These are phyloP conservation scores for Coremacera marginata DNA, from an alignment of 2,888 invertebrate genomes.

Conservation along the genomic window DNA sequence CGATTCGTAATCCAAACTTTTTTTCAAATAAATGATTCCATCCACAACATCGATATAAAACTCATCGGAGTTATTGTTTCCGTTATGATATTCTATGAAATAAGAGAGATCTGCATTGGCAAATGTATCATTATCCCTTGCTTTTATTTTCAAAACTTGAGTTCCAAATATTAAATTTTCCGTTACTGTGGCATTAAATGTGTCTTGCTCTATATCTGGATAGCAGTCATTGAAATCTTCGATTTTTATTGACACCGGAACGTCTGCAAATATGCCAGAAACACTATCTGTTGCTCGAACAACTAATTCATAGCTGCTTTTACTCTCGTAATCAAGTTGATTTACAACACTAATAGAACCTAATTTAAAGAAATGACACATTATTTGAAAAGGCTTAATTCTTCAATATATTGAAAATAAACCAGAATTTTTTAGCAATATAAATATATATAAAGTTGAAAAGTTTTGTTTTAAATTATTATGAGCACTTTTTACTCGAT, in stretches of 20 bases:
- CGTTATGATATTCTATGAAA: slow-evolving; percentile 76
- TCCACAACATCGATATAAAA: slow-evolving; percentile 83
- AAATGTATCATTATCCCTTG: slow-evolving; percentile 82
- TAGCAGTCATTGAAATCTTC: slow-evolving; percentile 93
- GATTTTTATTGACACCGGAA: slow-evolving; percentile 83
- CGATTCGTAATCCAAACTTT: slow-evolving; percentile 85
- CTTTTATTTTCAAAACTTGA: slow-evolving; percentile 77
- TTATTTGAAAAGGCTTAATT: neutral
- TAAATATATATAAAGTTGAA: no score
- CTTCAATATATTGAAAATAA: neutral
- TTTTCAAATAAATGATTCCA: slow-evolving; percentile 82
- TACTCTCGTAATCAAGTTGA: slow-evolving; percentile 88
- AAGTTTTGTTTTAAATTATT: no score
- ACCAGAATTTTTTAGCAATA: no score
- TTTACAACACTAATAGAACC: slow-evolving; percentile 90
- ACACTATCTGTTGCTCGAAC: slow-evolving; percentile 92
- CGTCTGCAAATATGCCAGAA: slow-evolving; percentile 89
- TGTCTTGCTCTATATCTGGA: slow-evolving; percentile 83
- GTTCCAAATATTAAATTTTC: slow-evolving; percentile 86
- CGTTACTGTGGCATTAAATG: slow-evolving; percentile 83
- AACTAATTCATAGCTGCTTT: slow-evolving; percentile 81
- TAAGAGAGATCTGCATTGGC: slow-evolving; percentile 78
- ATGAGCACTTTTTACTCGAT: no score
- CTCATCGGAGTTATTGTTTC: slow-evolving; percentile 74
- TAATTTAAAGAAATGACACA: slow-evolving; percentile 62